Base-by-base conservation (phyloP, 2,888 invertebrate genomes). In the Dicyrtomina minuta region DNA sequence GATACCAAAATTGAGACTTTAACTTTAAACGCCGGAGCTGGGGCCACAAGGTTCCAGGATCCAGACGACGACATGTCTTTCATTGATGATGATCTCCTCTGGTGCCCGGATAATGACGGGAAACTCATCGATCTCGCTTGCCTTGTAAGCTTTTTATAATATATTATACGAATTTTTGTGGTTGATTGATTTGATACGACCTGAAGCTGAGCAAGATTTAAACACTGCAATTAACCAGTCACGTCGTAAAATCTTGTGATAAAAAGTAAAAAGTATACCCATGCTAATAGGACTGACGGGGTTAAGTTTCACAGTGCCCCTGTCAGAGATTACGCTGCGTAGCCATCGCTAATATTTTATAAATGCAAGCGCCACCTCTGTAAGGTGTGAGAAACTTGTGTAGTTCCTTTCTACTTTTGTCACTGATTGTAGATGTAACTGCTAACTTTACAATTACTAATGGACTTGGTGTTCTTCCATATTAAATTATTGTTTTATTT, bases 31-130 rank as follows among this genome's bases (percentile, higher is more conserved):
- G 22, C 24, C 43, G 24, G 60, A n/a, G 33, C 43, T 17, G 58
- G 59, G 44, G 46, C 67, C 61, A 26, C 20, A 20, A 22, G 74
- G 73, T 70, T 75, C 70, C 85, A 79, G 82, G 82, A 84, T 82
- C 81, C 72, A 79, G 82, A 85, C 85, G 82, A 85, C 85, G 83
- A 90, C 87, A 93, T 93, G 93, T 93, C 93, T 86, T 94, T 93
- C 87, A 93, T 94, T 85, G 93, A 94, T 87, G 93, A 94, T 88
- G 93, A 94, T 83, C 87, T 93, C 80, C 86, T 91, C 83, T 94
- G 94, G 94, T 91, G 93, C 86, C 92, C 92, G 81, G 93, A 93
- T 86, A 93, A 92, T 85, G 93, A 93, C 85, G 92, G 92, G 83
- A 93, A 92, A 84, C 92, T 93, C 89, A 92, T 93, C 81, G 93